These are phyloP conservation scores for Drosophila birchii DNA, from an alignment of 2,888 invertebrate species.

Conservation along the genomic window DNA sequence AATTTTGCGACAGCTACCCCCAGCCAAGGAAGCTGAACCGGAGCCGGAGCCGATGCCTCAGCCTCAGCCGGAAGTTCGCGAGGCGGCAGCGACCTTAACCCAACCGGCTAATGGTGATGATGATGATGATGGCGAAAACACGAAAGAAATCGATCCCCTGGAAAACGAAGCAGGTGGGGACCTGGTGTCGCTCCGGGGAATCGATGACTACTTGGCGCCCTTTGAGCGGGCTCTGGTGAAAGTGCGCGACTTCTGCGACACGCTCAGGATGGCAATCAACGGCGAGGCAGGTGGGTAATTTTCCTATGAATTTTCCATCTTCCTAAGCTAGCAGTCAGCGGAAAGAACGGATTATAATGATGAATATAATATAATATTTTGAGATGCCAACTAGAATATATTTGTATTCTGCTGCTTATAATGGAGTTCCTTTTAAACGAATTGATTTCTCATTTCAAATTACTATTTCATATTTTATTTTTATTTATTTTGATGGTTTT, in stretches of 20 bases:
- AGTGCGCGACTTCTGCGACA: constrained; percentile 70
- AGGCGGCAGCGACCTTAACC: constrained; percentile 34
- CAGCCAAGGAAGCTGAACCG: constrained; percentile 47
- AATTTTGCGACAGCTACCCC: constrained; percentile 46
- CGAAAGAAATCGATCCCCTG: constrained; percentile 15
- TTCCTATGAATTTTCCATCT: constrained; percentile 10
- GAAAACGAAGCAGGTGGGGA: constrained; percentile 9
- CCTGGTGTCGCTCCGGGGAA: constrained; percentile 19
- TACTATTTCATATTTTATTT: background rate
- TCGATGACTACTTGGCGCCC: constrained; percentile 62
- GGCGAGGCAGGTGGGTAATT: constrained; percentile 44
- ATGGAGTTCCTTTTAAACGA: background rate
- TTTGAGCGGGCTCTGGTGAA: constrained; percentile 64
- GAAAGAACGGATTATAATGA: background rate
- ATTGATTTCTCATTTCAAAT: background rate
- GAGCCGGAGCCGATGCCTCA: constrained; percentile 69
- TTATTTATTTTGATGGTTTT: too few relatives aligned
- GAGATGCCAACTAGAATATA: too few relatives aligned
- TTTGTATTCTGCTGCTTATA: too few relatives aligned
- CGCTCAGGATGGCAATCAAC: constrained; percentile 66
- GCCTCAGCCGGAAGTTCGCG: constrained; percentile 60
- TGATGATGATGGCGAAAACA: constrained; percentile 20
- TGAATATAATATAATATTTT: background rate
- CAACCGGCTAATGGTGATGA: constrained; percentile 27
- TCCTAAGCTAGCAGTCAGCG: constrained; percentile 1